Percentiles rank a stretch among this genome's conserved stretches.
Conservation (phyloP, 2,113 vertebrate genomes). For the Corythaeola cristata region DNA sequence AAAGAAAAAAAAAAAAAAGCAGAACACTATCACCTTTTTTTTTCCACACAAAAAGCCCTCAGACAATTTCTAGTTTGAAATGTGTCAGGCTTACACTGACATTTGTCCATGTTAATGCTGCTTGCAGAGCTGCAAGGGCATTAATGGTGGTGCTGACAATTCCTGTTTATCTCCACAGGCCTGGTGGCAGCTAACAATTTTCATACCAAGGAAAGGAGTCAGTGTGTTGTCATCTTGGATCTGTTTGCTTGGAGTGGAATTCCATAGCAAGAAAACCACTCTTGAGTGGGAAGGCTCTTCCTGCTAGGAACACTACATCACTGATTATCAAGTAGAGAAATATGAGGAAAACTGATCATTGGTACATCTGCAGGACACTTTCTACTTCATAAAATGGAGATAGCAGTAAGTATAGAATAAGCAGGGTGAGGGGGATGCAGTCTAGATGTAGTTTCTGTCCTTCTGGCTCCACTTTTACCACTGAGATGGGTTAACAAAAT, state of each 20-base stretch:
- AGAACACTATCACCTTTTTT: not conserved
- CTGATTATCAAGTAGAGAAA: not conserved
- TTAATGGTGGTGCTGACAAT: slow-evolving; percentile 24
- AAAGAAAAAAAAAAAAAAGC: not conserved
- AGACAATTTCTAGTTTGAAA: not conserved
- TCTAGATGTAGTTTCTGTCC: not conserved
- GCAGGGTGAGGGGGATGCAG: not conserved
- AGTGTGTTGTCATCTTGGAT: slow-evolving; percentile 36
- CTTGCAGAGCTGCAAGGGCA: slow-evolving; percentile 11
- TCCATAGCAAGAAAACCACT: slow-evolving; percentile 2
- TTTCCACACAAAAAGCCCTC: not conserved
- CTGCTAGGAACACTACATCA: not conserved
- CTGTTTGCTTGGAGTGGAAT: not conserved
- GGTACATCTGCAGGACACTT: not conserved
- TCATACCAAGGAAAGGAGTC: not conserved
- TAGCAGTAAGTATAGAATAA: not conserved
- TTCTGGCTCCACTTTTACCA: not conserved
- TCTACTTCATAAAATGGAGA: not conserved
- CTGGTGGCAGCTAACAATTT: slow-evolving; percentile 46
- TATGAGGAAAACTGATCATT: not conserved
- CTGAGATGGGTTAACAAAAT: not conserved
- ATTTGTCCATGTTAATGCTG: slow-evolving; percentile 10
- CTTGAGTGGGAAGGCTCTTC: not conserved
- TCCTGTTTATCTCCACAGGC: slow-evolving; percentile 7
- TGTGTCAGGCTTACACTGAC: not conserved